Conservation (phyloP, 2,113 vertebrate species). For the Bettongia penicillata region DNA sequence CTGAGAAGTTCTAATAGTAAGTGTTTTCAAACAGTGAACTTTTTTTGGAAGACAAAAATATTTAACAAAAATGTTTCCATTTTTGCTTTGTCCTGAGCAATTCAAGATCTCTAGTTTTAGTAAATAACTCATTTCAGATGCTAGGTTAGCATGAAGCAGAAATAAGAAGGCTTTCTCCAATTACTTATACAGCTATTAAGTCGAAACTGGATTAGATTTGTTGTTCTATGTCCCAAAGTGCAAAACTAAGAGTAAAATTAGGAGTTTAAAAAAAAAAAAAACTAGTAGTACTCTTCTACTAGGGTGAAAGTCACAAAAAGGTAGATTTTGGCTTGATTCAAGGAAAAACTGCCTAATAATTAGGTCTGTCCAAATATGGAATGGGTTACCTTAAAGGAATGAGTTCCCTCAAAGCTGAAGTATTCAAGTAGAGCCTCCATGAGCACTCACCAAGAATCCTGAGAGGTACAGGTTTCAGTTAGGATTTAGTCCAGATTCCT, state of each 20-base stretch:
- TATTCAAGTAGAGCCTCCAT: neutral
- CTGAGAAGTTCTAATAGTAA: neutral
- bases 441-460: neutral
- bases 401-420: neutral
- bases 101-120: neutral
- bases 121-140: neutral
- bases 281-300: neutral
- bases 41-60: neutral
- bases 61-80: neutral
- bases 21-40: neutral
- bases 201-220: neutral
- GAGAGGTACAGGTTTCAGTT: neutral
- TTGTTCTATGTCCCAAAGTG: neutral
- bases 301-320: neutral
- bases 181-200: neutral
- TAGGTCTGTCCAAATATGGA: neutral
- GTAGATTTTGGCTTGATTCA: neutral
- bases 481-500: neutral
- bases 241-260: neutral
- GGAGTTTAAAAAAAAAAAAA: neutral
- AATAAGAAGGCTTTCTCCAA: too few relatives aligned
- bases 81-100: neutral
- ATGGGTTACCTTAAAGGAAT: too few relatives aligned
- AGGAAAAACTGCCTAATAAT: neutral
- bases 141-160: neutral